A percentile compares a stretch with the other conserved stretches of the same genome.
phyloP scores from a whole-genome alignment of 2,797 vertebrate genomes.

The Syndactyla subalaris region DNA sequence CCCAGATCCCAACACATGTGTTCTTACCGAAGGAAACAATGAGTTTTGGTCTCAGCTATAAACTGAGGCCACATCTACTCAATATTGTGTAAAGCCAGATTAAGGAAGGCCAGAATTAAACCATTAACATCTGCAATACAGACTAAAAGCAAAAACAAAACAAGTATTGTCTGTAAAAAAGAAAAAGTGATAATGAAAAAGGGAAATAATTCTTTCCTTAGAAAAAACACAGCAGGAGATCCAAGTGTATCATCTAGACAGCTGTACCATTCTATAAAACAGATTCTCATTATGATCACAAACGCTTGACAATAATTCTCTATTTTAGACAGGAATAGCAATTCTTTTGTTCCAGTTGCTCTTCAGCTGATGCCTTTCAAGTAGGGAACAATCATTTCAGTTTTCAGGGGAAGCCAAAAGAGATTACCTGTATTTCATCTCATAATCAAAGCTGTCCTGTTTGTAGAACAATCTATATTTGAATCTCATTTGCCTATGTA shows the following conservation, averaged over 20 bases:
- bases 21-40: neutral
- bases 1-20: neutral
- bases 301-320: neutral
- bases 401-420: neutral
- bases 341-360: slow-evolving; percentile 5
- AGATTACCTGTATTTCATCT: slow-evolving; percentile 30
- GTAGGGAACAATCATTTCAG: neutral
- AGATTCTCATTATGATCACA: neutral
- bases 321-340: slow-evolving; percentile 11
- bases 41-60: neutral
- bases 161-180: neutral
- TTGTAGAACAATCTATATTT: neutral
- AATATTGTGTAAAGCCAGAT: neutral
- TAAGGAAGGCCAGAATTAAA: neutral
- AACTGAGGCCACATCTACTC: neutral
- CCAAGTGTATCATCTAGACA: neutral
- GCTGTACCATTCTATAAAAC: slow-evolving; percentile 10
- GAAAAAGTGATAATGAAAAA: neutral
- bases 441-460: neutral
- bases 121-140: neutral
- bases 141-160: neutral
- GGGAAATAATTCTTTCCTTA: neutral
- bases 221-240: neutral
- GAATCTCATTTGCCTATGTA: neutral
- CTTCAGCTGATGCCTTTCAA: neutral